A percentile compares a stretch with the other conserved stretches of the same genome.
Evolutionary conservation across 2,113 vertebrate species (phyloP).

Genomic region (Vidua chalybeata): DNA sequence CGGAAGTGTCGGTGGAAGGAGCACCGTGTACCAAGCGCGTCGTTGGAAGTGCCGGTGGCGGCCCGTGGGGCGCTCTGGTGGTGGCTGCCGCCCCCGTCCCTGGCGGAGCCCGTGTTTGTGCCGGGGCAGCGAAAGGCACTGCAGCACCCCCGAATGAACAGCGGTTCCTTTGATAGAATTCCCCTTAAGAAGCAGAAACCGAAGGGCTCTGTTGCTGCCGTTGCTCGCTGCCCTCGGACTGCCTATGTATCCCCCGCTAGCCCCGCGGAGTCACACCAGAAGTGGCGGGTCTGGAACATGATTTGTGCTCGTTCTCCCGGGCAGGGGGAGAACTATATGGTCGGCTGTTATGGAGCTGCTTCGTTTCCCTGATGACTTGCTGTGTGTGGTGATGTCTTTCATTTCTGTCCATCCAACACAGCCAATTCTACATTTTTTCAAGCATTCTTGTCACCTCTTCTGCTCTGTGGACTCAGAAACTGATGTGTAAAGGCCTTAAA

Average conservation of each 20-base stretch:
- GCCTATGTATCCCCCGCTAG: accelerated
- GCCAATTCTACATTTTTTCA: background rate
- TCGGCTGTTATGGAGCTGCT: accelerated
- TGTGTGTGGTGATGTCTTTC: background rate
- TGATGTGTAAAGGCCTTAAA: background rate
- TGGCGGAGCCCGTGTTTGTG: background rate
- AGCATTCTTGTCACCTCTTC: background rate
- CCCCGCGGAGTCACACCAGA: accelerated
- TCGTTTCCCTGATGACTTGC: background rate
- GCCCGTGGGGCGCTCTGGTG: background rate
- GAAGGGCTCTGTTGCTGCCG: background rate
- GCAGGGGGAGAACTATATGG: background rate
- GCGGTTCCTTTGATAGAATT: background rate
- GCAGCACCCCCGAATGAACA: background rate
- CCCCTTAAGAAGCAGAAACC: background rate
- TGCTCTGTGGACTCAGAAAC: background rate
- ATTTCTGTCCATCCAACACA: background rate
- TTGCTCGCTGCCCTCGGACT: background rate
- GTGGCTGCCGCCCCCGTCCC: too few relatives aligned
- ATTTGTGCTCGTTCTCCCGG: background rate
- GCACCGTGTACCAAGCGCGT: too few relatives aligned
- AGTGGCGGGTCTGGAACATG: accelerated
- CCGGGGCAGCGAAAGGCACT: background rate
- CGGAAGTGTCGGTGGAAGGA: background rate
- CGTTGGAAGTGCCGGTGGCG: background rate